A percentile compares a stretch with the other conserved stretches of the same genome.
Evolutionary conservation across 2,888 invertebrate species (phyloP).

Genomic region (Amitus sp.): DNA sequence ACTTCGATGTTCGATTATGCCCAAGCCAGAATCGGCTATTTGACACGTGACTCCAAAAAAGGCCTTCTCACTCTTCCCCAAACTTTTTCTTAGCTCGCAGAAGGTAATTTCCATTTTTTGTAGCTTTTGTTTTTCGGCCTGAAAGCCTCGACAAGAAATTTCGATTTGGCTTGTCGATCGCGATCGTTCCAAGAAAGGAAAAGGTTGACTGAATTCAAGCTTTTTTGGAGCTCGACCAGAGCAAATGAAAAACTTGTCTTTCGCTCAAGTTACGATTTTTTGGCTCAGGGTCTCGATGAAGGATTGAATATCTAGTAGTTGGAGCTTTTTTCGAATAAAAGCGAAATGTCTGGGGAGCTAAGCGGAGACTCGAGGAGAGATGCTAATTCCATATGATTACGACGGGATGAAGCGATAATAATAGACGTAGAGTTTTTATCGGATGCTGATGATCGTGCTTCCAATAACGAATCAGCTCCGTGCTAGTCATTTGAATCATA

Average conservation of each 20-base stretch:
- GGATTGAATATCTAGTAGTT: slow-evolving; percentile 13
- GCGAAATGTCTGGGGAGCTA: not conserved
- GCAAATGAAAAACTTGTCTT: slow-evolving; percentile 43
- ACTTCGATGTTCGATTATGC: slow-evolving; percentile 19
- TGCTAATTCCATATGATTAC: slow-evolving; percentile 42
- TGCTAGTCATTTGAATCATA: slow-evolving; percentile 39
- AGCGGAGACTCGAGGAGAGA: slow-evolving; percentile 30
- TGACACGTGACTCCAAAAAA: no score
- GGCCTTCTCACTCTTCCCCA: no score
- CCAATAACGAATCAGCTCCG: slow-evolving; percentile 37
- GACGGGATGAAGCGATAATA: slow-evolving; percentile 39
- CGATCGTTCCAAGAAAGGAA: no score
- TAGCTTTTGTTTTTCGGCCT: no score
- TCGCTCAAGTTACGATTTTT: slow-evolving; percentile 14
- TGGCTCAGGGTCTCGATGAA: slow-evolving; percentile 25
- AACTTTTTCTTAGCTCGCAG: no score
- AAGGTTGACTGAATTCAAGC: no score
- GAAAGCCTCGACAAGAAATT: no score
- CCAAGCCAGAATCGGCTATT: not conserved
- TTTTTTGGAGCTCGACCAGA: no score
- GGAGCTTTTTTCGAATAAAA: not conserved
- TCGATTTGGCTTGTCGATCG: no score
- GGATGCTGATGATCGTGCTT: slow-evolving; percentile 37
- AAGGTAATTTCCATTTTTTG: no score
- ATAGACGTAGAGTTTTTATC: slow-evolving; percentile 40